phyloP scores from a whole-genome alignment of 2,113 vertebrate genomes.

The Pipra filicauda region DNA sequence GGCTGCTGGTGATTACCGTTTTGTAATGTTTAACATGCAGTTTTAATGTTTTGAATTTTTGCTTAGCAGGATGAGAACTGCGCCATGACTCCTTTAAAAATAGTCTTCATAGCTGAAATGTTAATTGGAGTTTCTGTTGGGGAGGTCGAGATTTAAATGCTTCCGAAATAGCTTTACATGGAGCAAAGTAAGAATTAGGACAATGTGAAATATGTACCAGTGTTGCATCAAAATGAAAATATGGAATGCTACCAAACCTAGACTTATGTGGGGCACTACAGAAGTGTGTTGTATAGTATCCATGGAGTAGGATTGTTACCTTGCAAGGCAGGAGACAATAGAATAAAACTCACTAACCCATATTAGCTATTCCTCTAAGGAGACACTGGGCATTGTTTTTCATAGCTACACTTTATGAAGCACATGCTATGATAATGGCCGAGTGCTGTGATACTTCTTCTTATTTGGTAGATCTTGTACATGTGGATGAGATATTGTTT shows the following conservation, averaged over 20 bases:
- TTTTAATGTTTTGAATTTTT: neutral
- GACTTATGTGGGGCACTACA: neutral
- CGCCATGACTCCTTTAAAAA: neutral
- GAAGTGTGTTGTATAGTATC: neutral
- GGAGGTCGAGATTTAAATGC: neutral
- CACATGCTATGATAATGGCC: neutral
- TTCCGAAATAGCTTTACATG: neutral
- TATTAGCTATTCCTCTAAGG: neutral
- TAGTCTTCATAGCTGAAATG: neutral
- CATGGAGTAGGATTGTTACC: neutral
- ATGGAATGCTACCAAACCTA: neutral
- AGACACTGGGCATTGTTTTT: conserved; percentile 40
- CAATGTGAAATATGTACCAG: neutral
- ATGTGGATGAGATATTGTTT: conserved; percentile 33
- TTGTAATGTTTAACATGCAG: neutral
- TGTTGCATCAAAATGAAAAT: neutral
- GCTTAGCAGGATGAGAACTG: neutral
- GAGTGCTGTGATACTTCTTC: neutral
- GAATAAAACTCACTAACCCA: neutral
- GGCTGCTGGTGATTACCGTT: neutral
- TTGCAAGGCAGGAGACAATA: neutral
- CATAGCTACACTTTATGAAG: conserved; percentile 16
- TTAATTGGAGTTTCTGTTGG: neutral
- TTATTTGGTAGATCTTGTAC: conserved; percentile 41
- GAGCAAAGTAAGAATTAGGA: neutral